phyloP scores from a whole-genome alignment of 2,113 vertebrate genomes.

The Pteruthius melanotis region DNA sequence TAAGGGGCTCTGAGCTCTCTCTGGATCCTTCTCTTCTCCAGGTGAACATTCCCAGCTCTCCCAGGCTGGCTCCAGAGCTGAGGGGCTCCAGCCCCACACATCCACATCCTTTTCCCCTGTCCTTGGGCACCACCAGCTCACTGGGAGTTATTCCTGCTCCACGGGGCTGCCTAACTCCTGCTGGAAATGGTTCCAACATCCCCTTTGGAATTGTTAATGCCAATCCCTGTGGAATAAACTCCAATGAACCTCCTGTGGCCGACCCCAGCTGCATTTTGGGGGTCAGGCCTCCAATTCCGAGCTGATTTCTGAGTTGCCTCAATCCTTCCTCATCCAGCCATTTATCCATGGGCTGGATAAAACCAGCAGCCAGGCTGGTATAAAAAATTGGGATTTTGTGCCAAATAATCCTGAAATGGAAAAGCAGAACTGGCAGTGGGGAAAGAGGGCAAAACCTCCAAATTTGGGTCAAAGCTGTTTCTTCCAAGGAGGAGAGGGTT shows the following conservation, averaged over 20 bases:
- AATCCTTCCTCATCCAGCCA: fast-evolving
- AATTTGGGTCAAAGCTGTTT: not conserved
- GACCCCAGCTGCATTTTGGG: not conserved
- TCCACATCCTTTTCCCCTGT: not conserved
- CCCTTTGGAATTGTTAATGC: not conserved
- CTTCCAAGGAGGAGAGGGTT: not conserved
- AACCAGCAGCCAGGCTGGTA: not conserved
- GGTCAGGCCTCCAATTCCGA: not conserved
- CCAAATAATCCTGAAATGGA: not conserved
- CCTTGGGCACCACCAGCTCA: not conserved
- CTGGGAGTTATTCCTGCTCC: not conserved
- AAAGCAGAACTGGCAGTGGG: not conserved
- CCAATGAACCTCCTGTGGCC: not conserved
- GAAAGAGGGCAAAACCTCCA: not conserved
- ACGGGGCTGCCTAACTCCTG: not conserved
- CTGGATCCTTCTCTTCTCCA: not conserved
- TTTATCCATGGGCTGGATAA: not conserved
- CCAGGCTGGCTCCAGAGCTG: not conserved
- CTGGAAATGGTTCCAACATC: not conserved
- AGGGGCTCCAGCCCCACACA: not conserved
- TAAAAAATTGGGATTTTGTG: fast-evolving
- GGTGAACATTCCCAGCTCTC: not conserved
- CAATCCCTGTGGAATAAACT: not conserved
- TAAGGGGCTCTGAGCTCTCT: not conserved
- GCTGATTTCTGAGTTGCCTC: not conserved